phyloP scores from a whole-genome alignment of 2,113 vertebrate species.

The Eptatretus burgeri region DNA sequence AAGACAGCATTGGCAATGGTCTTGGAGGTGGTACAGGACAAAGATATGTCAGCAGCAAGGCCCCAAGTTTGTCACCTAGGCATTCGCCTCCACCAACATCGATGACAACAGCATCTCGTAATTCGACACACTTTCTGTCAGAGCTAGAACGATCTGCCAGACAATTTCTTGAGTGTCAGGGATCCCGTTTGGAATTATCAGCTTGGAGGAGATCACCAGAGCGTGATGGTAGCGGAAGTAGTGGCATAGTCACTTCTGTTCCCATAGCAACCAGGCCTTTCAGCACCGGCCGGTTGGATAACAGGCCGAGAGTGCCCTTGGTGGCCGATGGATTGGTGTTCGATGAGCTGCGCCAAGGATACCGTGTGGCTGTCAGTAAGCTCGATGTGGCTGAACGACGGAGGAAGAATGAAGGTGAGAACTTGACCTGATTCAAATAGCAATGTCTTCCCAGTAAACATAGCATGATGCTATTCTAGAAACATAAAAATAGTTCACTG shows the following conservation, averaged over 20 bases:
- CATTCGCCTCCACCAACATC: background rate
- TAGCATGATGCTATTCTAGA: too few relatives aligned
- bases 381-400: background rate
- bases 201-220: background rate
- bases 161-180: conserved; percentile 2
- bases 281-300: too few relatives aligned
- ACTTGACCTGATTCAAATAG: too few relatives aligned
- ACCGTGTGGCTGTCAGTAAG: background rate
- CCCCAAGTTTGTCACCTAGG: background rate
- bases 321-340: background rate
- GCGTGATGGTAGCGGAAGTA: background rate
- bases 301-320: too few relatives aligned
- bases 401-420: too few relatives aligned
- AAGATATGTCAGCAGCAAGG: background rate
- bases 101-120: background rate
- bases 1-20: background rate
- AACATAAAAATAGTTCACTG: too few relatives aligned
- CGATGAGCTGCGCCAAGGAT: background rate
- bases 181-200: background rate
- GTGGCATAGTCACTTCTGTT: too few relatives aligned
- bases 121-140: conserved; percentile 3
- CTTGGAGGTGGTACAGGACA: background rate
- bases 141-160: conserved; percentile 2
- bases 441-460: too few relatives aligned
- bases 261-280: too few relatives aligned